Base-by-base conservation (phyloP, 2,113 vertebrate genomes). In the Rhipidura dahli region DNA sequence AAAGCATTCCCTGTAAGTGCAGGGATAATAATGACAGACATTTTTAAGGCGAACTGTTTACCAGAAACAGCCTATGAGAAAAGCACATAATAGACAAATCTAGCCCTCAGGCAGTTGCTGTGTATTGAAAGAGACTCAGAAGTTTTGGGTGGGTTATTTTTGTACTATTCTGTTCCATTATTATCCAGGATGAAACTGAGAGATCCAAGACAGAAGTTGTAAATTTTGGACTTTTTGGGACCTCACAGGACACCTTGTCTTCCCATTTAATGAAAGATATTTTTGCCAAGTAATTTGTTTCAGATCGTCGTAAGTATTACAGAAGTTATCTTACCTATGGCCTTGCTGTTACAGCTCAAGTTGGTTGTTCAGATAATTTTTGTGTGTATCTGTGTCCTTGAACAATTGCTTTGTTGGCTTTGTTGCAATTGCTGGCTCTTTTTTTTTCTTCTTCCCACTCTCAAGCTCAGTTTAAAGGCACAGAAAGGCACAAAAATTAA, bases 31-130 rank as follows among this genome's bases (percentile, higher is more conserved):
- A 84, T 73, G 76, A 63, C 54, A 90, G 88, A 40, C 16, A 28
- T 66, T 94, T 94, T 89, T 76, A 95, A 94, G 54, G 42, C 75
- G 80, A 88, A 93, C 16, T 61, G 14, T 60, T 93, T 93, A 86
- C 79, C 51, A 93, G 88, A 92, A 90, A 80, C 59, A 83, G 90
- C 45, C 59, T 70, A 42, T 0, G 2, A 95, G 85, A 92, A 88
- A 61, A 94, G 37, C 13, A 77, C 71, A 81, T 83, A 79, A 82
- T 37, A 83, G 71, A 63, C 40, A 83, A 88, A 54, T 33, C 50
- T 80, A 45, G 14, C 75, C 53, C 79, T 79, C 31, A 57, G 86
- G 76, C 70, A 45, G 23, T 39, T 80, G 37, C 63, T 93, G 27
- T 77, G 66, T 50, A 77, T 27, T 88, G 45, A 90, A 85, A 88